A percentile compares a stretch with the other conserved stretches of the same genome.
Evolutionary conservation across 1,140 invertebrate species (phyloP).

Genomic region (Oreohelix idahoensis): DNA sequence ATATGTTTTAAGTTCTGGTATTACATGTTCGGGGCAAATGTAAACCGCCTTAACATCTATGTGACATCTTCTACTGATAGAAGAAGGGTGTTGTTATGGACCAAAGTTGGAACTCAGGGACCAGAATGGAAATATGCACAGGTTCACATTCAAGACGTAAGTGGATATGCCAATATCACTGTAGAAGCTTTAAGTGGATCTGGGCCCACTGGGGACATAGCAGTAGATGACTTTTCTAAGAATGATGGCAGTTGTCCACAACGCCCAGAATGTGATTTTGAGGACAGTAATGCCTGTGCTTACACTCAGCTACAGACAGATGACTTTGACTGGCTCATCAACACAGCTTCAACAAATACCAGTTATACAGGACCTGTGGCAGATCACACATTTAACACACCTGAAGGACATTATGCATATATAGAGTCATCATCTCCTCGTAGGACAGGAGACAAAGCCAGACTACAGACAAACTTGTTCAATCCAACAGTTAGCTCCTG

Average conservation of each 20-base stretch:
- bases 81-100: conserved; percentile 52
- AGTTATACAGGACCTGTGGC: conserved; percentile 53
- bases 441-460: conserved; percentile 57
- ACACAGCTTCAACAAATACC: conserved; percentile 48
- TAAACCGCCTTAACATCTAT: conserved; percentile 61
- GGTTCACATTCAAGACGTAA: conserved; percentile 44
- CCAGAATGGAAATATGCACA: conserved; percentile 58
- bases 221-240: conserved; percentile 61
- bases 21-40: conserved; percentile 80
- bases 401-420: conserved; percentile 73
- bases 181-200: conserved; percentile 63
- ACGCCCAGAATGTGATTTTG: conserved; percentile 61
- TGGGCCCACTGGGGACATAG: conserved; percentile 65
- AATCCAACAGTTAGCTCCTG: conserved; percentile 50
- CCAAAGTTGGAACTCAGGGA: conserved; percentile 56
- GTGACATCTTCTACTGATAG: conserved; percentile 39
- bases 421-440: conserved; percentile 64
- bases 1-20: conserved; percentile 80
- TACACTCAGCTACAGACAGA: conserved; percentile 60
- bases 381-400: conserved; percentile 68
- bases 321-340: conserved; percentile 67
- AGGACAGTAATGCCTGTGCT: conserved; percentile 61
- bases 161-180: conserved; percentile 57
- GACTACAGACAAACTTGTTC: conserved; percentile 52
- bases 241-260: conserved; percentile 42